These are phyloP conservation scores for Poicephalus meyeri DNA, from an alignment of 2,113 vertebrate species.

Conservation along the genomic window DNA sequence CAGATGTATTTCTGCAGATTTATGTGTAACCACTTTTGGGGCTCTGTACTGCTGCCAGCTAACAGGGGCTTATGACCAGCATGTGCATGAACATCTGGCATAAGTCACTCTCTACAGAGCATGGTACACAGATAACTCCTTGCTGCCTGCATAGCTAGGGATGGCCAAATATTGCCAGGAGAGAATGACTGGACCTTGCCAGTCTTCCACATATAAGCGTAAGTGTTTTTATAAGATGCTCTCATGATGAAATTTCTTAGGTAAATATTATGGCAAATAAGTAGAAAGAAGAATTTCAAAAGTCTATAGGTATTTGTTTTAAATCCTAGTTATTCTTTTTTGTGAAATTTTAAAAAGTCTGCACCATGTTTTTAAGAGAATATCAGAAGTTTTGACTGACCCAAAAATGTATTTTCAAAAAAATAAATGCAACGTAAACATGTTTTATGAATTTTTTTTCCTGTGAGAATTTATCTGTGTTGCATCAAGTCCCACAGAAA, in stretches of 20 bases:
- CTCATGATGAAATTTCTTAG: not conserved
- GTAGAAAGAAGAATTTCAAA: not conserved
- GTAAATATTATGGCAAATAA: not conserved
- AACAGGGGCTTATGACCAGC: not conserved
- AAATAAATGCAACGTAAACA: not conserved
- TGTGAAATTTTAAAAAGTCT: not conserved
- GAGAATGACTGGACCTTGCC: not conserved
- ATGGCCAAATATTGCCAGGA: not conserved
- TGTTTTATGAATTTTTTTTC: not conserved
- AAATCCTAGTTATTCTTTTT: not conserved
- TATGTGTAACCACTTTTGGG: not conserved
- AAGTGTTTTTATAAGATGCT: not conserved
- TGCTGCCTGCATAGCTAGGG: accelerated
- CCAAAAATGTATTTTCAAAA: not conserved
- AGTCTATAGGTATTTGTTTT: not conserved
- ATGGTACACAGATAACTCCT: not conserved
- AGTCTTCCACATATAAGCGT: not conserved
- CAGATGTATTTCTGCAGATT: not conserved
- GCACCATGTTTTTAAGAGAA: not conserved
- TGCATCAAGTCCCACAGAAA: not conserved
- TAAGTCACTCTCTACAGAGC: not conserved
- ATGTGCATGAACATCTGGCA: accelerated
- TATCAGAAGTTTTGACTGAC: not conserved
- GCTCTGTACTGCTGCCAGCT: not conserved
- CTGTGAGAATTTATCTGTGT: not conserved